Percentiles rank a stretch among this genome's conserved stretches.
phyloP scores from a whole-genome alignment of 92 coral and sea anemone species.

The Phymanthus crucifer region DNA sequence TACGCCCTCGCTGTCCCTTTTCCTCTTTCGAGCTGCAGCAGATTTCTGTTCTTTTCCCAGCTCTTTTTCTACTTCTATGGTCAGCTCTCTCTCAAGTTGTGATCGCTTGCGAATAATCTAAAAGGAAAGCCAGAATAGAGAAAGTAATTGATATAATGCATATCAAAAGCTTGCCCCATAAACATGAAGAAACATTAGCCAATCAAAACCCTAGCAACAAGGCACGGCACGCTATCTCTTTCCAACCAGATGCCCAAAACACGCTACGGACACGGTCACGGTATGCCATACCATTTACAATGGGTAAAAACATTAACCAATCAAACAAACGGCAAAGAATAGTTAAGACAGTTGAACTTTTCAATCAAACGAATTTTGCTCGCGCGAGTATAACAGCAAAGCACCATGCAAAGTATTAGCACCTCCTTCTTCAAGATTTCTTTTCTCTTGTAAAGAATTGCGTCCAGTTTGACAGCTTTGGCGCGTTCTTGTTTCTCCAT shows the following conservation, averaged over 20 bases:
- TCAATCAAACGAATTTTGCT: no score
- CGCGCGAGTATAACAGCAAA: not conserved
- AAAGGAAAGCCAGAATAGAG: not conserved
- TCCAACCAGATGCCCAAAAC: no score
- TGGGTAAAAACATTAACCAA: no score
- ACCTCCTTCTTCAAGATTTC: constrained; percentile 82
- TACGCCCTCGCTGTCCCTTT: constrained; percentile 37
- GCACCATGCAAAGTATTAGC: no score
- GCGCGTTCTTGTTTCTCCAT: constrained; percentile 75
- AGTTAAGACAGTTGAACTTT: no score
- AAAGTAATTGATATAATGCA: not conserved
- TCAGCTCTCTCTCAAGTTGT: constrained; percentile 80
- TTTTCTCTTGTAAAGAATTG: constrained; percentile 82
- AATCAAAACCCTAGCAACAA: no score
- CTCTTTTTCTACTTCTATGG: constrained; percentile 66
- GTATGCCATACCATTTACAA: no score
- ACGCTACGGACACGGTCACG: no score
- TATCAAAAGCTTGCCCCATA: no score
- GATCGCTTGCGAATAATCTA: constrained; percentile 83
- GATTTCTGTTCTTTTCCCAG: constrained; percentile 22
- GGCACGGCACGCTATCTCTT: no score
- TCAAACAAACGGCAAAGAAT: no score
- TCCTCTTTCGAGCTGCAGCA: constrained; percentile 31
- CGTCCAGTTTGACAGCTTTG: constrained; percentile 75
- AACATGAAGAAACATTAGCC: no score